Evolutionary conservation across 2,888 invertebrate species (phyloP), one percentile per base, ranked within the genome.

Genomic region (Pecten maximus): DNA sequence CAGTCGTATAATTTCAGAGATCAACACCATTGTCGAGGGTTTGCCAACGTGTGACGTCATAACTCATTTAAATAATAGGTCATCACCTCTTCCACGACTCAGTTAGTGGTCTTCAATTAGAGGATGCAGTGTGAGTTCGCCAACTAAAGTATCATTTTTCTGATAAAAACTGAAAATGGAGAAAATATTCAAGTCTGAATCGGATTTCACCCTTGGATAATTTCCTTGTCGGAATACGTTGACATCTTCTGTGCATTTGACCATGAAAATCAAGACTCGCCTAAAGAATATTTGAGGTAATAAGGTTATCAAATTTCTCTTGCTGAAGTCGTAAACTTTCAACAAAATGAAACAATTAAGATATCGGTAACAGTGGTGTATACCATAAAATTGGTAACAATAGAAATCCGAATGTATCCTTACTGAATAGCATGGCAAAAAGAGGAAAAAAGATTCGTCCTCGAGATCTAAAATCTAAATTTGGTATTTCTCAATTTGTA

Each of bases 341-440:
- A 74, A 74, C 74, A 74, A 74, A 74, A 74, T 35, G 74, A 74
- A 74, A 74, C 74, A 74, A 74, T 74, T 74, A 74, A 74, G 74
- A 28, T 74, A 74, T 74, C 74, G 6, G 10, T 74, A 35, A 35
- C 74, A 35, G 2, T 35, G 35, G 8, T 74, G 35, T 74, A 74
- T 74, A 74, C 74, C 74, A 74, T 74, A 74, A 74, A 74, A 74
- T 74, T 10, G 35, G 8, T 28, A 6, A 74, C 74, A 74, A 74
- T 35, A 74, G 74, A 4, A 10, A 74, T 28, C 35, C 28, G 74
- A 74, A 74, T 15, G 35, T 74, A 74, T 74, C 28, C 28, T 35
- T 28, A 35, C 74, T 8, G 35, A 8, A 2, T 35, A 35, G 35
- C 35, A 28, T 28, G 12, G 44, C 8, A 28, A 74, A 74, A 74